Evolutionary conservation across 2,888 invertebrate species (phyloP).

Genomic region (Amiota minor): DNA sequence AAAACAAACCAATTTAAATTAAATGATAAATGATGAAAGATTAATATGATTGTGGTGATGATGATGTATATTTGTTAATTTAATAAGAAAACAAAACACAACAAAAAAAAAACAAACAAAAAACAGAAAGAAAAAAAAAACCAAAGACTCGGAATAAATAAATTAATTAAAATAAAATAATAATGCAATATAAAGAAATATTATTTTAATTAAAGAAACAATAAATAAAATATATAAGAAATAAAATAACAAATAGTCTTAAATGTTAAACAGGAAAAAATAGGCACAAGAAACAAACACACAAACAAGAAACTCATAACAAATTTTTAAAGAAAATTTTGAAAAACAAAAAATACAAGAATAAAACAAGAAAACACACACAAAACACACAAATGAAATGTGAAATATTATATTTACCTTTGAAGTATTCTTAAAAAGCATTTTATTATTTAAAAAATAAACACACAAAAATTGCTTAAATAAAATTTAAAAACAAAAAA

Average conservation of each 20-base stretch:
- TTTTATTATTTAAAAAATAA: constrained; percentile 51
- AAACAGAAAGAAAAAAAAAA: constrained; percentile 19
- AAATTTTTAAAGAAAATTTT: constrained; percentile 32
- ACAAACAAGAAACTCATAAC: constrained; percentile 40
- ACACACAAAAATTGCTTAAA: constrained; percentile 16
- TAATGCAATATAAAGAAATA: constrained; percentile 20
- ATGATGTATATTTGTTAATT: background rate
- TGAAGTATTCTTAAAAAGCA: constrained; percentile 63
- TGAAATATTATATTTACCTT: constrained; percentile 49
- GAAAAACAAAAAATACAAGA: constrained; percentile 22
- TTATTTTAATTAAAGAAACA: no score
- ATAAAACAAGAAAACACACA: constrained; percentile 47
- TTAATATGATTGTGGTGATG: no score
- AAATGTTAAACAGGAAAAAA: no score
- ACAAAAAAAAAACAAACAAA: constrained; percentile 23
- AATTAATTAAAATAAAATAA: constrained; percentile 49
- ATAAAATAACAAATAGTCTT: no score
- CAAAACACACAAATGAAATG: constrained; percentile 39
- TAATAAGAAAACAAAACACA: background rate
- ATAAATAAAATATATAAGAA: no score
- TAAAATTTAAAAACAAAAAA: background rate
- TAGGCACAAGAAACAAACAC: constrained; percentile 32
- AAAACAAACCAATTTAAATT: constrained; percentile 4
- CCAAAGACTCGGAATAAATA: constrained; percentile 39
- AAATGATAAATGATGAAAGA: constrained; percentile 15